A percentile compares a stretch with the other conserved stretches of the same genome.
These are phyloP conservation scores for Himantopus leucocephalus DNA, from an alignment of 2,113 vertebrate species.

Conservation along the genomic window DNA sequence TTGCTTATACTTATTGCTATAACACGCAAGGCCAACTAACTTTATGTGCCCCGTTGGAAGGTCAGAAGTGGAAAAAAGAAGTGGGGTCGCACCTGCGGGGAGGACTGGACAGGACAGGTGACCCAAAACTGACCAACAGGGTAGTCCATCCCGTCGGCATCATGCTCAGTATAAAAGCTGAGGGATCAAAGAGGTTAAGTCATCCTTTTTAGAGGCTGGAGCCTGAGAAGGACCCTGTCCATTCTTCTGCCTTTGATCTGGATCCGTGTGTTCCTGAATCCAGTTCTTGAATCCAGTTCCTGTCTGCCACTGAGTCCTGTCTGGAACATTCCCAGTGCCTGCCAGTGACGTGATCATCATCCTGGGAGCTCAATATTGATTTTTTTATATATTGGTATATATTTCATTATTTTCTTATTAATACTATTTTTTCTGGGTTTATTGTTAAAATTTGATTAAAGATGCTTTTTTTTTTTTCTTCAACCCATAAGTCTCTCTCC, in stretches of 20 bases:
- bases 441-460: not conserved
- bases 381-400: not conserved
- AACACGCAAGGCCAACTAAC: not conserved
- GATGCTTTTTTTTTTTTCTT: not conserved
- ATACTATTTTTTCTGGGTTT: not conserved
- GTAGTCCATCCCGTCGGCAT: not conserved
- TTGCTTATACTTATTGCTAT: not conserved
- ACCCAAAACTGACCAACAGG: not conserved
- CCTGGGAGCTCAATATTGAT: too few relatives aligned
- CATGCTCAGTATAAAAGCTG: not conserved
- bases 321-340: not conserved
- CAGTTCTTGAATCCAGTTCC: not conserved
- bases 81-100: not conserved
- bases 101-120: not conserved
- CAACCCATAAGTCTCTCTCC: not conserved
- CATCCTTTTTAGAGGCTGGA: not conserved
- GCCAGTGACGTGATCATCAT: too few relatives aligned
- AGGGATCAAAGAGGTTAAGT: not conserved
- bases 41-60: too few relatives aligned
- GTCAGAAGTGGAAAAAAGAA: too few relatives aligned
- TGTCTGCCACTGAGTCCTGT: not conserved
- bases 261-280: not conserved
- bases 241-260: not conserved
- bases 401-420: not conserved
- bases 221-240: not conserved